A percentile compares a stretch with the other conserved stretches of the same genome.
Conservation (phyloP, 2,797 vertebrate species). For the Menidia menidia region DNA sequence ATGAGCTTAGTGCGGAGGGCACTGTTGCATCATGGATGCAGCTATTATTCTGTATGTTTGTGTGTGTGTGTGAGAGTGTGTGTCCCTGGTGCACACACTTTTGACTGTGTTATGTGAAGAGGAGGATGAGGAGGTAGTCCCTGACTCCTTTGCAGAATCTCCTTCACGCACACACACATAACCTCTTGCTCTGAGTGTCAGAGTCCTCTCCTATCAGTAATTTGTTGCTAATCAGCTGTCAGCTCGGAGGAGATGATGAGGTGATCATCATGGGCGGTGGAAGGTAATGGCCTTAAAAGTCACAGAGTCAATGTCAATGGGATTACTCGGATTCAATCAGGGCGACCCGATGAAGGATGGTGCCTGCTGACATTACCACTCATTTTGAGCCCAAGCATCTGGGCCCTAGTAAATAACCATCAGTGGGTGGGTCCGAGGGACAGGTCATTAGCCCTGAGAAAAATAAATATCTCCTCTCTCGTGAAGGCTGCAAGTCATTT, state of each 20-base stretch:
- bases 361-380: conserved; percentile 99
- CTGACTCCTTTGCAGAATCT: conserved; percentile 45
- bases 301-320: conserved; percentile 99
- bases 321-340: conserved; percentile 98
- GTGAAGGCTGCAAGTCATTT: conserved; percentile 99
- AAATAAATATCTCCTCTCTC: conserved; percentile 99
- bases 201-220: conserved; percentile 88
- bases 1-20: conserved; percentile 47
- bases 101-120: conserved; percentile 20
- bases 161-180: conserved; percentile 4
- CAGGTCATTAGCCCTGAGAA: conserved; percentile 99
- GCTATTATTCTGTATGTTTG: conserved; percentile 59
- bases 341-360: conserved; percentile 91
- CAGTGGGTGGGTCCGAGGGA: conserved; percentile 98
- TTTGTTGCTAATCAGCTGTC: conserved; percentile 99
- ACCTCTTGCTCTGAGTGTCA: conserved; percentile 71
- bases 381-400: conserved; percentile 99
- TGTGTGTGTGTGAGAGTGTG: not conserved
- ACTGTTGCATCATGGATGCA: conserved; percentile 36
- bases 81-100: too few relatives aligned
- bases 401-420: conserved; percentile 99
- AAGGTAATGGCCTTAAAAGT: conserved; percentile 99
- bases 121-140: conserved; percentile 24
- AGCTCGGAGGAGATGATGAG: conserved; percentile 91
- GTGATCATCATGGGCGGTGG: conserved; percentile 89